phyloP scores from a whole-genome alignment of 1,140 invertebrate species.

The Heliconius congener region DNA sequence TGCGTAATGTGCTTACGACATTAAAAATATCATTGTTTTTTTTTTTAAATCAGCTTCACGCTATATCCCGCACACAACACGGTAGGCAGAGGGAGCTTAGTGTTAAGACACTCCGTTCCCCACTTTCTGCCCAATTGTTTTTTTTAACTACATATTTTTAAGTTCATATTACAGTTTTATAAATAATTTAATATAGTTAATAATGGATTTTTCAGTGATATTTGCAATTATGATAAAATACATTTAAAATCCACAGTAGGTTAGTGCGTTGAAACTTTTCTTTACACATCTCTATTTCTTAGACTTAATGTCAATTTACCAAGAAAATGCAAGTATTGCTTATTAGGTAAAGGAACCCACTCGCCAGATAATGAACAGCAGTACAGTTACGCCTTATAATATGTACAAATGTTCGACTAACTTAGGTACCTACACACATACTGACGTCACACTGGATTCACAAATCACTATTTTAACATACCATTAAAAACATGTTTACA shows the following conservation, averaged over 20 bases:
- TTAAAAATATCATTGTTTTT: not conserved
- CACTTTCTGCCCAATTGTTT: no score
- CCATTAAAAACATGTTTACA: no score
- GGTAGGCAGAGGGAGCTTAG: no score
- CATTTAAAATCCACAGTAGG: not conserved
- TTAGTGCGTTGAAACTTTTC: not conserved
- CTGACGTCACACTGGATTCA: not conserved
- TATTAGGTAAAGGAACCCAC: not conserved
- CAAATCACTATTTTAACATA: not conserved
- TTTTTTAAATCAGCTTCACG: no score
- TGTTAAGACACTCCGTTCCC: no score
- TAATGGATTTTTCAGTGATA: no score
- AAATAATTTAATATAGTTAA: not conserved
- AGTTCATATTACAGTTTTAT: not conserved
- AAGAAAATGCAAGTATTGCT: not conserved
- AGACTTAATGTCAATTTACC: not conserved
- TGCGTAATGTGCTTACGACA: slow-evolving; percentile 10
- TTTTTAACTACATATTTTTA: not conserved
- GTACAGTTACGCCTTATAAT: no score
- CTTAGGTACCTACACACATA: not conserved
- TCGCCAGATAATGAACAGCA: no score
- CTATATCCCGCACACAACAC: no score
- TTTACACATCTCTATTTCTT: not conserved
- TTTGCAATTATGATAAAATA: no score
- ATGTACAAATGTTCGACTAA: no score